phyloP scores from a whole-genome alignment of 1,140 invertebrate species.

The Antheraea mylitta region DNA sequence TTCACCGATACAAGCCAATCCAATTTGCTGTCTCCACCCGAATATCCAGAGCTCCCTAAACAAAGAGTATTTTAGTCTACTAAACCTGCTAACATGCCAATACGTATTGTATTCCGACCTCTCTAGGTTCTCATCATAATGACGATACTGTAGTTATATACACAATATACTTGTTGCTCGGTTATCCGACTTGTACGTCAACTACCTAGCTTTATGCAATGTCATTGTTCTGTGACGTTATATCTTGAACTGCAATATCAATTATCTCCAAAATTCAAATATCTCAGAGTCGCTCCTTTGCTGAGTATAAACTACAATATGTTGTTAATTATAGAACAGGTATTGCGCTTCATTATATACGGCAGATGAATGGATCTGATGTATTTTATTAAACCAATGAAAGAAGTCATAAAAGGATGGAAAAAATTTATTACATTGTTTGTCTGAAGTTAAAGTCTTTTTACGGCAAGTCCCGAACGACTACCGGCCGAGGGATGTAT shows the following conservation, averaged over 20 bases:
- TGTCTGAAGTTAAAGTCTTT: conserved; percentile 23
- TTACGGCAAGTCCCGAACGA: conserved; percentile 16
- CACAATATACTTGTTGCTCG: conserved; percentile 37
- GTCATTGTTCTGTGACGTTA: conserved; percentile 7
- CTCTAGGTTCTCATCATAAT: conserved; percentile 29
- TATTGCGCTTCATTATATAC: too few relatives aligned
- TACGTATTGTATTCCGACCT: conserved; percentile 33
- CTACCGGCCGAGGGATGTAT: conserved; percentile 35
- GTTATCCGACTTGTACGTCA: conserved; percentile 25
- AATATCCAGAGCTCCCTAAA: conserved; percentile 33
- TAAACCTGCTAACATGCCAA: conserved; percentile 28
- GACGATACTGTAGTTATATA: conserved; percentile 27
- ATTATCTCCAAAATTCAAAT: neutral
- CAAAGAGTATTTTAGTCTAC: conserved; percentile 30
- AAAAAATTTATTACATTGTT: conserved; percentile 1
- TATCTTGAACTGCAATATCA: neutral
- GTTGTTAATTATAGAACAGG: too few relatives aligned
- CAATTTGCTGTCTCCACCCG: conserved; percentile 46
- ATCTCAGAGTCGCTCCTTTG: too few relatives aligned
- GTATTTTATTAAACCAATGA: neutral
- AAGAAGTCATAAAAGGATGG: neutral
- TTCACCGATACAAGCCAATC: conserved; percentile 44
- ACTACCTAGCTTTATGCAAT: neutral
- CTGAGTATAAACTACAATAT: too few relatives aligned
- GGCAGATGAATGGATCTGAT: neutral